These are phyloP conservation scores for Zaprionus capensis DNA, from an alignment of 1,140 invertebrate genomes.

Conservation along the genomic window DNA sequence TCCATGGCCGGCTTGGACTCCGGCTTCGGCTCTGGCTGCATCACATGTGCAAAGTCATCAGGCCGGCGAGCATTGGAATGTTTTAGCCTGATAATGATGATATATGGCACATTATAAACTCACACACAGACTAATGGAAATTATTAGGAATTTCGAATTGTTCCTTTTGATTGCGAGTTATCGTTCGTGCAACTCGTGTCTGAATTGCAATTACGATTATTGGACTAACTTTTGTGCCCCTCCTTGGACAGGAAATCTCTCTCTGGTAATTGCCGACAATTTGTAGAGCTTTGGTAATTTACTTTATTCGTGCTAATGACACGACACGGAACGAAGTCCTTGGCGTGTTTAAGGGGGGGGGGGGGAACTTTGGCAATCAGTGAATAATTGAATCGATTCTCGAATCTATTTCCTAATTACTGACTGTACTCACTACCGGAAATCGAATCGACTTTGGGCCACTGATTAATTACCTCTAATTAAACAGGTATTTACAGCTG, in stretches of 20 bases:
- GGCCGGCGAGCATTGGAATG: slow-evolving; percentile 54
- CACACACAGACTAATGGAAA: slow-evolving; percentile 59
- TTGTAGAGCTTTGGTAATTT: slow-evolving; percentile 62
- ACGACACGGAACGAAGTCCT: neutral
- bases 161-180: slow-evolving; percentile 37
- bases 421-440: neutral
- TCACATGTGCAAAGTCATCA: slow-evolving; percentile 82
- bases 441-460: neutral
- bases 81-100: slow-evolving; percentile 75
- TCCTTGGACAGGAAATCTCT: slow-evolving; percentile 57
- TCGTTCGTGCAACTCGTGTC: slow-evolving; percentile 25
- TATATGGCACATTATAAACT: slow-evolving; percentile 73
- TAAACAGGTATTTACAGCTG: neutral
- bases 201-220: slow-evolving; percentile 41
- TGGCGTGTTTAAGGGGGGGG: neutral
- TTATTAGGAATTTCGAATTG: slow-evolving; percentile 72
- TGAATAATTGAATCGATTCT: slow-evolving; percentile 7
- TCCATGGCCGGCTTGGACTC: slow-evolving; percentile 32
- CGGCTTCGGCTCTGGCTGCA: slow-evolving; percentile 47
- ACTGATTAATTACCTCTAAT: slow-evolving; percentile 8
- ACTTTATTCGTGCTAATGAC: slow-evolving; percentile 55
- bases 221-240: slow-evolving; percentile 8
- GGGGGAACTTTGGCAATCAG: slow-evolving; percentile 1
- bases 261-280: slow-evolving; percentile 60
- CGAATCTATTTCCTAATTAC: slow-evolving; percentile 1